Conservation (phyloP, 2,797 vertebrate genomes). For the Fistularia tabacaria region DNA sequence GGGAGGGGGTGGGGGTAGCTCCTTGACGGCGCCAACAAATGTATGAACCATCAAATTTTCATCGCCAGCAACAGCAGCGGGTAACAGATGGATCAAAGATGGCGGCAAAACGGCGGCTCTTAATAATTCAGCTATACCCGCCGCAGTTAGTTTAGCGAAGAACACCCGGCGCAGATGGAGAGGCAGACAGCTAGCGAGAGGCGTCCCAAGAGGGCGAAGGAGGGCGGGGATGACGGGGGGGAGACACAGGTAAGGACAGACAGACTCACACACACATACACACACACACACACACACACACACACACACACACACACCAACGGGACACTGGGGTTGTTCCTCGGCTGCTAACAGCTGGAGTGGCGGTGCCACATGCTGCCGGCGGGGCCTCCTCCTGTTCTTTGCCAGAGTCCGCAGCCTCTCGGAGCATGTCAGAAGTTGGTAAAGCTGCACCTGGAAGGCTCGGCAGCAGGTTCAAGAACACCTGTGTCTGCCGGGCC, state of each 20-base stretch:
- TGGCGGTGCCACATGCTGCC: slow-evolving; percentile 76
- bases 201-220: slow-evolving; percentile 72
- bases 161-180: slow-evolving; percentile 80
- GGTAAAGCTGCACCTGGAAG: no score
- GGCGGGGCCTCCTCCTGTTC: slow-evolving; percentile 75
- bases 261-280: slow-evolving; percentile 65
- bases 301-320: slow-evolving; percentile 47
- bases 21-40: slow-evolving; percentile 62
- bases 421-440: no score
- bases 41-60: slow-evolving; percentile 69
- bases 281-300: no score
- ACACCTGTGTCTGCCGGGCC: slow-evolving; percentile 1
- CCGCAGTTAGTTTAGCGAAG: slow-evolving; percentile 77
- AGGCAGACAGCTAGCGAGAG: slow-evolving; percentile 80
- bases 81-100: slow-evolving; percentile 97
- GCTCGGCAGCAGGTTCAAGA: slow-evolving; percentile 39
- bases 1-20: slow-evolving; percentile 50
- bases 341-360: slow-evolving; percentile 76
- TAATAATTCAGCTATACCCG: slow-evolving; percentile 93
- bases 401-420: no score
- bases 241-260: slow-evolving; percentile 72
- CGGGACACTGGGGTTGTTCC: slow-evolving; percentile 60
- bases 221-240: slow-evolving; percentile 38
- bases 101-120: slow-evolving; percentile 95
- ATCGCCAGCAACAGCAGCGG: slow-evolving; percentile 72